Evolutionary conservation across 2,797 vertebrate species (phyloP), one percentile per base, ranked within the genome.

Genomic region (Oryzias dopingdopingensis): DNA sequence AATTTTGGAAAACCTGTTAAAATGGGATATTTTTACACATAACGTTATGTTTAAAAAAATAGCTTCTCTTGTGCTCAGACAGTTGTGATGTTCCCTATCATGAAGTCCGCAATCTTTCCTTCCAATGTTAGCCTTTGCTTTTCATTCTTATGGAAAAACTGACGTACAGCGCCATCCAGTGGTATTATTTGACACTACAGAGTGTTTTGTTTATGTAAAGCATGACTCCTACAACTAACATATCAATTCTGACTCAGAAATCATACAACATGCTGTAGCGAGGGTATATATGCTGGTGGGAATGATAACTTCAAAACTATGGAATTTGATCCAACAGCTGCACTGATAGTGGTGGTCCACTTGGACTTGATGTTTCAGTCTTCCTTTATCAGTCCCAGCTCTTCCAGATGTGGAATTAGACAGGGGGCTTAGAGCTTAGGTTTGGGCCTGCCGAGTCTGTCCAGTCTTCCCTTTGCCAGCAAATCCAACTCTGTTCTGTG

Each of bases 141-240:
- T 59, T 50, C 16, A 57, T 45, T 44, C 6, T 6, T 29, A 6
- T 29, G 26, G 46, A 3, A 61, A 14, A 49, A 43, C 37, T 40
- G 62, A 45, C 58, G 3, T 10, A 59, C 14, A 76, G 49, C 50
- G 64, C 62, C 75, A 52, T 55, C 82, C 12, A 69, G 70, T 85
- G 86, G 82, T 55, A 42, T 6, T 0, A 42, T 57, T 2, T 13
- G 45, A 3, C 18, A 70, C 70, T 74, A 71, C 84, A 79, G 48
- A 20, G n/a, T 18, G 17, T 14, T 37, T 17, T 52, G 4, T n/a
- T 14, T 12, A 2, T 20, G 0, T 20, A 32, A 17, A 6, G n/a
- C 5, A 18, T 40, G 5, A 37, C 4, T 40, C 10, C 18, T 40
- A n/a, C 3, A 18, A 51, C n/a, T 51, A n/a, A 7, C 6, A 7